Conservation (phyloP, 2,113 vertebrate genomes). For the Corvus moneduloides region DNA sequence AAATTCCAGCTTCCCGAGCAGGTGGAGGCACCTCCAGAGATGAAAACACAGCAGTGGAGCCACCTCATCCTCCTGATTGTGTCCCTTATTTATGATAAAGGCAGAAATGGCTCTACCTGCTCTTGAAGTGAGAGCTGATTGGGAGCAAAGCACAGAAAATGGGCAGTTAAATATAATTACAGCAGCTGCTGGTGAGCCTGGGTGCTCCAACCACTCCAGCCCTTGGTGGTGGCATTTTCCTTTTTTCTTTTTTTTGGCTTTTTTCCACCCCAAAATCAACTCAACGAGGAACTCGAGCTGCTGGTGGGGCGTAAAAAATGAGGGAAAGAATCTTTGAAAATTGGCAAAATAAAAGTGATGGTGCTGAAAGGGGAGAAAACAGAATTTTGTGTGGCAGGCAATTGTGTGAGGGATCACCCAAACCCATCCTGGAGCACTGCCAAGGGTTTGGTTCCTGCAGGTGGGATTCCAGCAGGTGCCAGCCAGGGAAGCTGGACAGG, state of each 20-base stretch:
- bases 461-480: neutral
- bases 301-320: neutral
- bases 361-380: neutral
- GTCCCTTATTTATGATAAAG: constrained; percentile 33
- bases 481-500: neutral
- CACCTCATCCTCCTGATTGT: constrained; percentile 24
- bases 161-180: neutral
- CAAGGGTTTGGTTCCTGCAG: neutral
- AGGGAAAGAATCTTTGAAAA: neutral
- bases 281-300: neutral
- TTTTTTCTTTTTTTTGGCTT: neutral
- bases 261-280: neutral
- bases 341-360: neutral
- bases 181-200: constrained; percentile 12
- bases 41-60: neutral
- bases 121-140: constrained; percentile 37
- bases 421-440: neutral
- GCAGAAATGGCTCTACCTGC: constrained; percentile 41
- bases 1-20: constrained; percentile 12
- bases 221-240: neutral
- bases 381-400: neutral
- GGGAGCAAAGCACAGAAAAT: constrained; percentile 18
- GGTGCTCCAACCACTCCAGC: neutral
- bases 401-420: neutral
- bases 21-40: neutral